A percentile compares a stretch with the other conserved stretches of the same genome.
Evolutionary conservation across 2,888 invertebrate species (phyloP).

Genomic region (Quadriops clusia): DNA sequence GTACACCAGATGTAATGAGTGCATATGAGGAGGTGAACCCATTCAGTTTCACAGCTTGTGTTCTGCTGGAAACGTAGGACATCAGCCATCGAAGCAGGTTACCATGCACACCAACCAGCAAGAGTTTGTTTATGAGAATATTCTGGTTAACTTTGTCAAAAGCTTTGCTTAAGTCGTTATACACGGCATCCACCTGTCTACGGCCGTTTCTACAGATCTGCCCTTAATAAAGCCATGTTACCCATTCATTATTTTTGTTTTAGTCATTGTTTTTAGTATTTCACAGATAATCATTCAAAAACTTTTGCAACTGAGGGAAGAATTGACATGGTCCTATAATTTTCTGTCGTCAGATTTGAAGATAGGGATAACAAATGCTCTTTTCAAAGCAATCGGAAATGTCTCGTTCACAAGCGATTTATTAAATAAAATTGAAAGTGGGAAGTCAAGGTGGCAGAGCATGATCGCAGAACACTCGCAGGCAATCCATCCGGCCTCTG

Average conservation of each 20-base stretch:
- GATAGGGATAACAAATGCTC: constrained; percentile 5
- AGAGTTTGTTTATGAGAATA: constrained; percentile 14
- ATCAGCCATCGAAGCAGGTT: constrained; percentile 13
- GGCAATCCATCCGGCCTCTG: too few relatives aligned
- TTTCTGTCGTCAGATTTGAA: constrained; percentile 7
- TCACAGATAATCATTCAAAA: constrained; percentile 1
- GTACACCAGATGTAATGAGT: constrained; percentile 13
- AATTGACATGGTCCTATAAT: constrained; percentile 5
- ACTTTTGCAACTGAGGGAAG: neutral
- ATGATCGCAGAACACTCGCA: too few relatives aligned
- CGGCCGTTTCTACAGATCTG: constrained; percentile 9
- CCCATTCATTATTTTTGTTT: neutral
- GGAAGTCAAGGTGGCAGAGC: too few relatives aligned
- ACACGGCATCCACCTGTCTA: constrained; percentile 15
- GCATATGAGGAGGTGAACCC: constrained; percentile 9
- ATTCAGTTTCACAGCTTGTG: constrained; percentile 12
- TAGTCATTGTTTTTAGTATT: neutral
- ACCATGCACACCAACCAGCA: constrained; percentile 12
- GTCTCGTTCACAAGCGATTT: constrained; percentile 4
- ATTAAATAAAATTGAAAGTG: constrained; percentile 3
- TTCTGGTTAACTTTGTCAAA: constrained; percentile 19
- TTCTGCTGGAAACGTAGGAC: constrained; percentile 12
- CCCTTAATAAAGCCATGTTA: constrained; percentile 15
- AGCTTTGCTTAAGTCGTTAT: constrained; percentile 16
- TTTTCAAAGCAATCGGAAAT: constrained; percentile 7